Evolutionary conservation across 2,113 vertebrate genomes (phyloP).

Genomic region (Mormyrus iriodes): DNA sequence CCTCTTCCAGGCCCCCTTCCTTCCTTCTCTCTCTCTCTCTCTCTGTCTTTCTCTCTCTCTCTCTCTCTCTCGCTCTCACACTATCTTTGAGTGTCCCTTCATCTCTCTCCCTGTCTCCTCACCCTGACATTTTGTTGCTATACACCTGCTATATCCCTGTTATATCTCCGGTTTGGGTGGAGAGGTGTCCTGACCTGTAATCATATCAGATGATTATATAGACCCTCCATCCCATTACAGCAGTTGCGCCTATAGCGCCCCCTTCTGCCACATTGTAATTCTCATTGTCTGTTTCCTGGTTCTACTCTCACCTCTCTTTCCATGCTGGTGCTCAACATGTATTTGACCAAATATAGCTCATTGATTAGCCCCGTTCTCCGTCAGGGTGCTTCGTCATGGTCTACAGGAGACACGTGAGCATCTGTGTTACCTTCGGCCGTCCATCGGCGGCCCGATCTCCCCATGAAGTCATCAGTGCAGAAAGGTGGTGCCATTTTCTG

Average conservation of each 20-base stretch:
- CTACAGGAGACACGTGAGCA: neutral
- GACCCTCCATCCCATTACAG: neutral
- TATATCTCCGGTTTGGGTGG: neutral
- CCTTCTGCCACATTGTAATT: neutral
- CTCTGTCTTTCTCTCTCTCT: neutral
- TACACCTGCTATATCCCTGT: neutral
- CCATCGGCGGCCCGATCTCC: neutral
- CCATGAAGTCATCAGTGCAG: neutral
- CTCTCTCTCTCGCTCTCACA: neutral
- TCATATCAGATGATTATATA: constrained; percentile 11
- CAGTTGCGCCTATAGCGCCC: neutral
- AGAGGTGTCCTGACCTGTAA: constrained; percentile 1
- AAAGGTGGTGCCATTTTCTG: neutral
- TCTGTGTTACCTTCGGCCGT: neutral
- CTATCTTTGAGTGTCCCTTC: too few relatives aligned
- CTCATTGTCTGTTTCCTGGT: neutral
- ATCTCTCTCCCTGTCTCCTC: neutral
- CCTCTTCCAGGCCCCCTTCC: neutral
- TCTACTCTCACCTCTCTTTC: neutral
- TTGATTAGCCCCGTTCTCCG: neutral
- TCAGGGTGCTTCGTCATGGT: neutral
- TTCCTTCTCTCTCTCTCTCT: neutral
- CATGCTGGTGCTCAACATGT: neutral
- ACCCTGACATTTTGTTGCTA: neutral
- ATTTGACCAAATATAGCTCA: neutral